Conservation (phyloP, 2,888 invertebrate species). For the Melikaiella ostensackeni region DNA sequence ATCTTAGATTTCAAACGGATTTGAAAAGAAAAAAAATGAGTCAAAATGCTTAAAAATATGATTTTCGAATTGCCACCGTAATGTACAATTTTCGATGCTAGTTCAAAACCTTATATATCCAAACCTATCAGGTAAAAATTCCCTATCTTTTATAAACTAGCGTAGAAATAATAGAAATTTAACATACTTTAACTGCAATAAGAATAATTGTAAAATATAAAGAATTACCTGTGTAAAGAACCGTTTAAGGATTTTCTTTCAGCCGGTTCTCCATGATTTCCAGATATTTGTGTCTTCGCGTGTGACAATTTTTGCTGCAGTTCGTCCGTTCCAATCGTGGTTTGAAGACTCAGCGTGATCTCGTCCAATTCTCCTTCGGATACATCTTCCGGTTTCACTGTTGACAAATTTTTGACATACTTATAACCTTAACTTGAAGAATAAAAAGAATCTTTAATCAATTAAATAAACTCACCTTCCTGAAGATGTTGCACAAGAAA, state of each 20-base stretch:
- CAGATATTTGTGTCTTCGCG: constrained; percentile 84
- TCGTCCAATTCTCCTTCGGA: constrained; percentile 81
- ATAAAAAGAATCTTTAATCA: neutral
- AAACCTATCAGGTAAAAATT: neutral
- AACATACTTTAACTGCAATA: constrained; percentile 1
- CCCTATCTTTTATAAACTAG: neutral
- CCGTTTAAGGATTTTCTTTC: constrained; percentile 77
- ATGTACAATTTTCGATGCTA: too few relatives aligned
- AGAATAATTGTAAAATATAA: constrained; percentile 18
- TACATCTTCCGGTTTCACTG: constrained; percentile 71
- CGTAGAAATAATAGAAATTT: constrained; percentile 1
- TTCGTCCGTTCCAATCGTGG: constrained; percentile 83
- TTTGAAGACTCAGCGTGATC: constrained; percentile 87
- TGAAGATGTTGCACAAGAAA: constrained; percentile 89
- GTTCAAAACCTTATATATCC: too few relatives aligned
- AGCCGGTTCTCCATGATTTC: constrained; percentile 84
- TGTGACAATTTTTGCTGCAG: constrained; percentile 83
- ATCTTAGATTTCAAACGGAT: too few relatives aligned
- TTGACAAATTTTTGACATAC: constrained; percentile 53
- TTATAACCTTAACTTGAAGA: constrained; percentile 2
- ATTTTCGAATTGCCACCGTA: too few relatives aligned
- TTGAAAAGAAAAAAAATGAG: too few relatives aligned
- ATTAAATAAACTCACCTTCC: constrained; percentile 79
- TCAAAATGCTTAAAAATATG: too few relatives aligned
- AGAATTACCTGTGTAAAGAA: constrained; percentile 77